phyloP scores from a whole-genome alignment of 2,113 vertebrate species.

The Channa maculata region DNA sequence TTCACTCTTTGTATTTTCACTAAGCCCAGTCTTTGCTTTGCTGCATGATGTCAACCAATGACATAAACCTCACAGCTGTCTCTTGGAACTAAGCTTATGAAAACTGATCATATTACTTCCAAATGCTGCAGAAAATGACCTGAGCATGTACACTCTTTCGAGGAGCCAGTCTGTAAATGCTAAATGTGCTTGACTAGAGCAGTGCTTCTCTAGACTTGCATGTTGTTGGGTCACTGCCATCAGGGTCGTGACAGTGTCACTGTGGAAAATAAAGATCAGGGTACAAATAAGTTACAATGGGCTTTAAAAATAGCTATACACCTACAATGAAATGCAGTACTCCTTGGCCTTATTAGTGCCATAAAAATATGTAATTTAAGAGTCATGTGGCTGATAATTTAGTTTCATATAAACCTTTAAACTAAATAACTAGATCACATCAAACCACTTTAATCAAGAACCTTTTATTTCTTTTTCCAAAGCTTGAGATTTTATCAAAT shows the following conservation, averaged over 20 bases:
- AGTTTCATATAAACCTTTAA: neutral
- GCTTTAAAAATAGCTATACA: neutral
- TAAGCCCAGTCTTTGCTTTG: slow-evolving; percentile 70
- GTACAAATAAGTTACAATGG: neutral
- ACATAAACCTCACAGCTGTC: slow-evolving; percentile 82
- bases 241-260: slow-evolving; percentile 7
- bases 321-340: too few species aligned
- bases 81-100: slow-evolving; percentile 72
- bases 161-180: slow-evolving; percentile 52
- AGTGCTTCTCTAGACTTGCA: slow-evolving; percentile 19
- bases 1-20: slow-evolving; percentile 73
- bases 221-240: slow-evolving; percentile 1
- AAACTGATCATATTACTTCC: slow-evolving; percentile 77
- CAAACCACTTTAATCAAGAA: too few species aligned
- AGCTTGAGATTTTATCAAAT: too few species aligned
- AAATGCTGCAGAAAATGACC: slow-evolving; percentile 71
- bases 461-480: too few species aligned
- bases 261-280: neutral
- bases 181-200: slow-evolving; percentile 45
- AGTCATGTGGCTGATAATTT: neutral
- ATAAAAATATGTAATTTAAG: neutral
- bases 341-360: neutral
- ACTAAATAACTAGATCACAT: too few species aligned
- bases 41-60: slow-evolving; percentile 77
- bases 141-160: slow-evolving; percentile 50